A percentile compares a stretch with the other conserved stretches of the same genome.
Conservation (phyloP, 2,888 invertebrate species). For the Oscheius myriophilus region DNA sequence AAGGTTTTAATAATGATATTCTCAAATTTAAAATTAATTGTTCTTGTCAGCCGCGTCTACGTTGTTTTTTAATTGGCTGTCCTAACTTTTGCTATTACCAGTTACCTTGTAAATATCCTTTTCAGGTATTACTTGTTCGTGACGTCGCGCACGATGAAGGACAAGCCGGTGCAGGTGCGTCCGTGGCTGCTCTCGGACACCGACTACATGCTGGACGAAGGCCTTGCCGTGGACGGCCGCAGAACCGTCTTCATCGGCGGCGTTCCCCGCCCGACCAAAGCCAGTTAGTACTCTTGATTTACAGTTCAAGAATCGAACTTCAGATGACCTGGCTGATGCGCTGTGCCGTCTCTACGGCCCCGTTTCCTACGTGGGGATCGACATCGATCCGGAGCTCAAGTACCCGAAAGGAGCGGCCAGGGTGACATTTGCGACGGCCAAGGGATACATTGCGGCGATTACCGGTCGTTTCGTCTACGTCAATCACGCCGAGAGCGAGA, state of each 20-base stretch:
- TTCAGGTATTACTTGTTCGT: constrained; percentile 87
- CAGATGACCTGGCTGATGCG: constrained; percentile 96
- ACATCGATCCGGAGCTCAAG: constrained; percentile 97
- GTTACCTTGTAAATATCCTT: no score
- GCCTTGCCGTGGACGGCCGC: constrained; percentile 94
- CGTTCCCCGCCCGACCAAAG: constrained; percentile 96
- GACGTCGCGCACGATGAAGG: constrained; percentile 97
- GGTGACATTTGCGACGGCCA: constrained; percentile 97
- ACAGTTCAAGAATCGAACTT: neutral
- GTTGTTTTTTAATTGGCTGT: no score
- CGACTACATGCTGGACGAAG: constrained; percentile 79
- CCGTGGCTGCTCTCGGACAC: constrained; percentile 67
- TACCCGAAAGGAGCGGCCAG: constrained; percentile 80
- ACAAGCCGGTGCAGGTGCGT: constrained; percentile 83
- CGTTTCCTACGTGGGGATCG: constrained; percentile 98
- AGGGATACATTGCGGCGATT: constrained; percentile 98
- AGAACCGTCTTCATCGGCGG: constrained; percentile 99
- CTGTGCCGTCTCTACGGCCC: constrained; percentile 98
- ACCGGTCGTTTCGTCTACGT: constrained; percentile 97
- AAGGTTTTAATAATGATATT: no score
- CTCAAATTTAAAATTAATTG: no score
- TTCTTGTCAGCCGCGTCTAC: no score
- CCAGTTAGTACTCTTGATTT: constrained; percentile 71
- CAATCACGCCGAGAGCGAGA: constrained; percentile 79
- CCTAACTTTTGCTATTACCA: no score